Evolutionary conservation across 30 jellyfish, hydroid and myxozoan species (phyloP).

Genomic region (Sanderia malayensis): DNA sequence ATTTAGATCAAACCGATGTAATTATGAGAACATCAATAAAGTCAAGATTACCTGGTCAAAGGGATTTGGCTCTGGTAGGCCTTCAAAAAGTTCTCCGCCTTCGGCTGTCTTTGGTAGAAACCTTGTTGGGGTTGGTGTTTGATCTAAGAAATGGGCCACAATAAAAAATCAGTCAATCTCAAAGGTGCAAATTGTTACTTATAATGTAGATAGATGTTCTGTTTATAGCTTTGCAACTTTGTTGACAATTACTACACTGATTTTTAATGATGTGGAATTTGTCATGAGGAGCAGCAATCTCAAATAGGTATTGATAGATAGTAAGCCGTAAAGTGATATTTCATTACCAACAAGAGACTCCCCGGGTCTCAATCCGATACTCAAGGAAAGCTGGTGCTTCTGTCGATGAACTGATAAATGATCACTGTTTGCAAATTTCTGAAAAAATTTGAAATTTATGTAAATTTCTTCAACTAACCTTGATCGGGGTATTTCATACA

Average conservation of each 20-base stretch:
- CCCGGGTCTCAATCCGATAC: conserved; percentile 53
- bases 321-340: too few relatives aligned
- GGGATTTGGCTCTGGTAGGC: conserved; percentile 70
- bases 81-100: conserved; percentile 77
- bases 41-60: conserved; percentile 91
- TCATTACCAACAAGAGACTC: conserved; percentile 68
- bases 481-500: too few relatives aligned
- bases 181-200: too few relatives aligned
- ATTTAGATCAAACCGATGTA: too few relatives aligned
- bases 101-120: conserved; percentile 74
- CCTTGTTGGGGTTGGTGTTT: conserved; percentile 96
- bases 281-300: too few relatives aligned
- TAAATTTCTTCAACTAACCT: too few relatives aligned
- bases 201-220: too few relatives aligned
- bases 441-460: conserved; percentile 8
- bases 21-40: too few relatives aligned
- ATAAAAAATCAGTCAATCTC: not conserved
- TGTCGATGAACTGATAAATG: conserved; percentile 80
- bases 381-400: conserved; percentile 57
- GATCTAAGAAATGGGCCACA: conserved; percentile 53
- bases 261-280: too few relatives aligned
- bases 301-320: too few relatives aligned
- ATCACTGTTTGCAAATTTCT: conserved; percentile 93
- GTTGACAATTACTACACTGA: too few relatives aligned
- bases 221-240: too few relatives aligned